Evolutionary conservation across 2,888 invertebrate species (phyloP).

Genomic region (Monopis laevigella): DNA sequence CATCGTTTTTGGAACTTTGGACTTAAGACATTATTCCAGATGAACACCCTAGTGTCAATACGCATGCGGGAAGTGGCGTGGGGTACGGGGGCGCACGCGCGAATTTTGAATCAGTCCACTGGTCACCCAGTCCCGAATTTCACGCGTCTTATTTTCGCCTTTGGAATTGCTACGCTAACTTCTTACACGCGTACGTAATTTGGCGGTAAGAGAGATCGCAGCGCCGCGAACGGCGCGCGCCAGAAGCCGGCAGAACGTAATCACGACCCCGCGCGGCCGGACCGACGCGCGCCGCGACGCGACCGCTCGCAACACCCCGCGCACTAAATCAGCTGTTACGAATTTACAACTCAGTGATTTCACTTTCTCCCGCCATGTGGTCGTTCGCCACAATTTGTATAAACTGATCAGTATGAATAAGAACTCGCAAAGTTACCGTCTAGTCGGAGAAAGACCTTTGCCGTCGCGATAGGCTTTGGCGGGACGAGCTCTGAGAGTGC

Average conservation of each 20-base stretch:
- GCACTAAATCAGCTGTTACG: conserved; percentile 32
- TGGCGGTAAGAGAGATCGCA: conserved; percentile 12
- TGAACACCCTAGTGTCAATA: conserved; percentile 55
- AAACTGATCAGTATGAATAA: not conserved
- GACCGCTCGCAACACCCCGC: conserved; percentile 26
- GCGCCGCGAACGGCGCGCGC: conserved; percentile 29
- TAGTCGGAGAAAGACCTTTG: not conserved
- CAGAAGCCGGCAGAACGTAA: conserved; percentile 25
- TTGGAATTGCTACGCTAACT: not conserved
- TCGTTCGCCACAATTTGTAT: no score
- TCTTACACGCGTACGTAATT: conserved; percentile 15
- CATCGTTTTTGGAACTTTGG: no score
- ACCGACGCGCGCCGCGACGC: conserved; percentile 19
- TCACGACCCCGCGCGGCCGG: no score
- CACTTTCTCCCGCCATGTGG: no score
- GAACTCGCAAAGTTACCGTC: not conserved
- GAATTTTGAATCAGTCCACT: conserved; percentile 41
- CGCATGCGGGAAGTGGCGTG: conserved; percentile 30
- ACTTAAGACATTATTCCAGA: no score
- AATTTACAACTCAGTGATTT: conserved; percentile 20
- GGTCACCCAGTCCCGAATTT: conserved; percentile 37
- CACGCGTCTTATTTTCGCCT: conserved; percentile 29
- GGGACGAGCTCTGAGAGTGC: conserved; percentile 19
- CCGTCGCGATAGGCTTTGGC: conserved; percentile 11
- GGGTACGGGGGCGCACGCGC: conserved; percentile 32